Conservation (phyloP, 92 coral and sea anemone species). For the Anthopleura xanthogrammica region DNA sequence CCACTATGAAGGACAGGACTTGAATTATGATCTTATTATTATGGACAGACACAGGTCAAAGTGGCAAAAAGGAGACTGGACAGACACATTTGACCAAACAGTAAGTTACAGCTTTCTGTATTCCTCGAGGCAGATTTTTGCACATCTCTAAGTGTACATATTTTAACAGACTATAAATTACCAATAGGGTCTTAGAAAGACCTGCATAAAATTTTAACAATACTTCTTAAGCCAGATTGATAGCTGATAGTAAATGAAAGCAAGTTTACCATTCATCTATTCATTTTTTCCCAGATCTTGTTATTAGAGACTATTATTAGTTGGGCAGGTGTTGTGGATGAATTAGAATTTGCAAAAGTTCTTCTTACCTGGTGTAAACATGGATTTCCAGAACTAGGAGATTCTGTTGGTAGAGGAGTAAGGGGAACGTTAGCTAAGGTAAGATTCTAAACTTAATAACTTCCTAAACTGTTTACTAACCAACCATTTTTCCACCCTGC, state of each 20-base stretch:
- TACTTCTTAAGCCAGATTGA: background rate
- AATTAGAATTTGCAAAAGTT: constrained; percentile 90
- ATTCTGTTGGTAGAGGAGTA: constrained; percentile 74
- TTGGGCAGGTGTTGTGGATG: constrained; percentile 99
- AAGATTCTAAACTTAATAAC: background rate
- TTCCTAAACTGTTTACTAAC: too few relatives aligned
- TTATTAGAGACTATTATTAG: constrained; percentile 79
- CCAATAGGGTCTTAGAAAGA: too few relatives aligned
- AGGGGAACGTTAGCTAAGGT: constrained; percentile 95
- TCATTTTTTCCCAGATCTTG: constrained; percentile 47
- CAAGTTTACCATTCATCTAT: background rate
- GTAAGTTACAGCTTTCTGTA: constrained; percentile 45
- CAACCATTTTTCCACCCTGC: too few relatives aligned
- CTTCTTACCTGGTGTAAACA: constrained; percentile 83
- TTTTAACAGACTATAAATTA: too few relatives aligned
- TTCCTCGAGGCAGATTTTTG: background rate
- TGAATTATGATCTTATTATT: constrained; percentile 64
- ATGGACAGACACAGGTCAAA: constrained; percentile 86
- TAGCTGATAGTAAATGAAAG: background rate
- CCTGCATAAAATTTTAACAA: background rate
- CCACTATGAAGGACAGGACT: constrained; percentile 66
- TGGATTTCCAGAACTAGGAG: constrained; percentile 94
- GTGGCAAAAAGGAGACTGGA: constrained; percentile 92
- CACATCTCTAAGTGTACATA: too few relatives aligned
- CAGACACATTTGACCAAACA: constrained; percentile 93